These are phyloP conservation scores for Trachelipus rathkii DNA, from an alignment of 1,140 invertebrate species.

Conservation along the genomic window DNA sequence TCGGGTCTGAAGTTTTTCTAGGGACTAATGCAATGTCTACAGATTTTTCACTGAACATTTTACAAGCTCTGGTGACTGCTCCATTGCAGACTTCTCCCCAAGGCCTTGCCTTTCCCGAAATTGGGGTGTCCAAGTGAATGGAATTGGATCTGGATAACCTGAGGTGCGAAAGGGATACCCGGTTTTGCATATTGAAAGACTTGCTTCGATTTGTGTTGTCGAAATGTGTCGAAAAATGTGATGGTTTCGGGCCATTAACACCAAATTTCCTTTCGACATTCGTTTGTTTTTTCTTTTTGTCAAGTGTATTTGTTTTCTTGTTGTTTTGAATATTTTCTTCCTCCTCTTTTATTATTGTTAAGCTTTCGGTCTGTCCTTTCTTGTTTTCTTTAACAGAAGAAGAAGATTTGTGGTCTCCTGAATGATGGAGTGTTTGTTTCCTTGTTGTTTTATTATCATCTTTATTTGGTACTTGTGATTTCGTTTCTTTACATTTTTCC, in stretches of 20 bases:
- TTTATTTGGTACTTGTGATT: neutral
- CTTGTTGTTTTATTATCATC: too few species aligned
- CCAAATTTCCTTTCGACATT: slow-evolving; percentile 38
- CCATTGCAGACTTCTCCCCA: slow-evolving; percentile 42
- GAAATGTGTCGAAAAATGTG: neutral
- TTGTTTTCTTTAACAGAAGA: too few species aligned
- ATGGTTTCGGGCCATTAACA: slow-evolving; percentile 23
- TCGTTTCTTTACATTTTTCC: neutral
- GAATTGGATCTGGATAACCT: slow-evolving; percentile 37
- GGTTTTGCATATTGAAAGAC: slow-evolving; percentile 44
- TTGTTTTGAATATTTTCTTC: too few species aligned
- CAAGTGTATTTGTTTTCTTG: slow-evolving; percentile 11
- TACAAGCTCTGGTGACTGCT: slow-evolving; percentile 35
- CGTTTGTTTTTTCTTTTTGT: slow-evolving; percentile 37
- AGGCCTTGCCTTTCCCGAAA: slow-evolving; percentile 28
- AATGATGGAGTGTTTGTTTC: too few species aligned
- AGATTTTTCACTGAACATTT: slow-evolving; percentile 20
- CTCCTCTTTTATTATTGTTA: too few species aligned
- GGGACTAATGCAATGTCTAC: neutral
- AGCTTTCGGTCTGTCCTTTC: too few species aligned
- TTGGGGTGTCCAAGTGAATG: slow-evolving; percentile 35
- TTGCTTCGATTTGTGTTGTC: slow-evolving; percentile 32
- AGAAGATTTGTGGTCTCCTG: too few species aligned
- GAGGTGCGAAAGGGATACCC: slow-evolving; percentile 29
- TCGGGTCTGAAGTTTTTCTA: neutral